A percentile compares a stretch with the other conserved stretches of the same genome.
phyloP scores from a whole-genome alignment of 2,888 invertebrate genomes.

The Hydroisotoma schaefferi region DNA sequence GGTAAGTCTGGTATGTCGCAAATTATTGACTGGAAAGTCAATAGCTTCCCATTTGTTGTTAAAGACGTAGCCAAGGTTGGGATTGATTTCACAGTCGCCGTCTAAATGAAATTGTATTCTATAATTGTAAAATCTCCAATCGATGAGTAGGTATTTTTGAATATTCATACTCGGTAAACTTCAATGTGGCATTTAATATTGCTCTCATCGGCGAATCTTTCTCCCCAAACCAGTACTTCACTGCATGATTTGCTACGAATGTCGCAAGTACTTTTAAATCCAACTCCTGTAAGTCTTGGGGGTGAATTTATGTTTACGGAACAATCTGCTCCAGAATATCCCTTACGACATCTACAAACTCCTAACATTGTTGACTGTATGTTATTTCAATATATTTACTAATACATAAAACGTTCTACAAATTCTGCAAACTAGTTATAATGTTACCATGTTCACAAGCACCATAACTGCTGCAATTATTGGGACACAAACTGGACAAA shows the following conservation, averaged over 20 bases:
- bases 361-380: slow-evolving; percentile 26
- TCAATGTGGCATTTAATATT: slow-evolving; percentile 48
- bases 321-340: slow-evolving; percentile 46
- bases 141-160: neutral
- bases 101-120: slow-evolving; percentile 20
- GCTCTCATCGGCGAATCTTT: slow-evolving; percentile 46
- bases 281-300: slow-evolving; percentile 34
- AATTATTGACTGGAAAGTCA: slow-evolving; percentile 46
- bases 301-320: slow-evolving; percentile 40
- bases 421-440: no score
- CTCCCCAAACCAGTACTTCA: slow-evolving; percentile 48
- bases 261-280: slow-evolving; percentile 47
- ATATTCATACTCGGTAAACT: slow-evolving; percentile 45
- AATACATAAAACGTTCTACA: neutral
- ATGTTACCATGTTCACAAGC: slow-evolving; percentile 45
- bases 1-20: slow-evolving; percentile 48
- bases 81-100: slow-evolving; percentile 37
- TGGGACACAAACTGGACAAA: slow-evolving; percentile 45
- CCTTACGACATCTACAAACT: slow-evolving; percentile 40
- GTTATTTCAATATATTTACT: neutral
- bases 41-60: slow-evolving; percentile 40
- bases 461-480: slow-evolving; percentile 43
- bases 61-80: slow-evolving; percentile 38
- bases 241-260: slow-evolving; percentile 48
- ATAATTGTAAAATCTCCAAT: neutral